Base-by-base conservation (phyloP, 2,888 invertebrate species). In the Melanophora roralis region DNA sequence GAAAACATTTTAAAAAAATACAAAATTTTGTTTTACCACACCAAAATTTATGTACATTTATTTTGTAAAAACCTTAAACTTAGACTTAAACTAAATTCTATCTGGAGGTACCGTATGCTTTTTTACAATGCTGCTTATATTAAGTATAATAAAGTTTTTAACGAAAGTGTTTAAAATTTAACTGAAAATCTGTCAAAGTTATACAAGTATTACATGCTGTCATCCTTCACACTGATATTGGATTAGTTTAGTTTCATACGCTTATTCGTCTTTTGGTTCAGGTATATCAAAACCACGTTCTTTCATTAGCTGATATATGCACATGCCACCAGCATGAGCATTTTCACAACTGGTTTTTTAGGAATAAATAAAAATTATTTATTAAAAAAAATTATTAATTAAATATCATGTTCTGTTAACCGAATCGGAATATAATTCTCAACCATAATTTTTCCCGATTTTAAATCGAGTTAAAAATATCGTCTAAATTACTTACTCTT, bases 401-500 rank as follows among this genome's bases (percentile, higher is more conserved):
- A 32, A 53, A 45, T 34, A n/a, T 12, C 27, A n/a, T n/a, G n/a
- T n/a, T n/a, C n/a, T n/a, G 27, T 40, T 38, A 2, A 12, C 2
- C 8, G 4, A n/a, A 27, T 16, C 8, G 14, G 12, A n/a, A n/a
- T n/a, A n/a, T n/a, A n/a, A n/a, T n/a, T n/a, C n/a, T n/a, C n/a
- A n/a, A n/a, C n/a, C n/a, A n/a, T n/a, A n/a, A n/a, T n/a, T n/a
- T n/a, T n/a, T n/a, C n/a, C n/a, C n/a, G n/a, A n/a, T n/a, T n/a
- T n/a, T n/a, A n/a, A n/a, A n/a, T n/a, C n/a, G n/a, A n/a, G n/a
- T n/a, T n/a, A n/a, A n/a, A n/a, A n/a, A n/a, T n/a, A n/a, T n/a
- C n/a, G n/a, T n/a, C n/a, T n/a, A n/a, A n/a, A n/a, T n/a, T n/a
- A 84, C 85, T 84, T 71, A 88, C 86, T 84, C 84, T 38, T 88